Conservation (phyloP, 2,888 invertebrate genomes). For the Athalia circularis region DNA sequence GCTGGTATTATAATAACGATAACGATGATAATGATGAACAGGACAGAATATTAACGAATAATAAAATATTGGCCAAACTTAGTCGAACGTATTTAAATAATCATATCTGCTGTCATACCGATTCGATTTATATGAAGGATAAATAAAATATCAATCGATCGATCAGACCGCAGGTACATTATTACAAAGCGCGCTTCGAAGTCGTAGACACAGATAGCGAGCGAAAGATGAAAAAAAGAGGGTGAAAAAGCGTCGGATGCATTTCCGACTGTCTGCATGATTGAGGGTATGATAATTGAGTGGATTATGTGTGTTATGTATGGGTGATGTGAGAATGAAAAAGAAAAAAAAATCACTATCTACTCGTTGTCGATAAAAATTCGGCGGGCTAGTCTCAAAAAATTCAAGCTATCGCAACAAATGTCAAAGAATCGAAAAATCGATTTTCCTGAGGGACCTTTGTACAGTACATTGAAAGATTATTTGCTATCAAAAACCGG, state of each 20-base stretch:
- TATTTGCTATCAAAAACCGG: not conserved
- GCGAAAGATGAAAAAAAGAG: not conserved
- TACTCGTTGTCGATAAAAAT: too few species aligned
- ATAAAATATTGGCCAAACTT: slow-evolving; percentile 16
- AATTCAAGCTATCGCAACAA: too few species aligned
- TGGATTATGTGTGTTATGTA: not conserved
- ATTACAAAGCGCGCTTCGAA: not conserved
- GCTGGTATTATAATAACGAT: slow-evolving; percentile 13
- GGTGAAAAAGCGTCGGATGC: not conserved
- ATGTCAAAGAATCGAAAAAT: too few species aligned
- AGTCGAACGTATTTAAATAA: not conserved
- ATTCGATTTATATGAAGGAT: not conserved
- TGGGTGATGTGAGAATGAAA: too few species aligned
- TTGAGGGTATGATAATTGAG: not conserved
- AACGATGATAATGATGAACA: not conserved
- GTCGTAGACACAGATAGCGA: slow-evolving; percentile 12
- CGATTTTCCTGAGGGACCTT: too few species aligned
- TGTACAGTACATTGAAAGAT: too few species aligned
- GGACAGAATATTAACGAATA: not conserved
- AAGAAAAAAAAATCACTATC: too few species aligned
- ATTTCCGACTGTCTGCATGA: not conserved
- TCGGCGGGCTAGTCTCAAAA: too few species aligned
- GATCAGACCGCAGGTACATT: not conserved
- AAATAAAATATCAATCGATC: not conserved
- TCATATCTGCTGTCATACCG: not conserved